These are phyloP conservation scores for Agrotis exclamationis DNA, from an alignment of 2,888 invertebrate species.

Conservation along the genomic window DNA sequence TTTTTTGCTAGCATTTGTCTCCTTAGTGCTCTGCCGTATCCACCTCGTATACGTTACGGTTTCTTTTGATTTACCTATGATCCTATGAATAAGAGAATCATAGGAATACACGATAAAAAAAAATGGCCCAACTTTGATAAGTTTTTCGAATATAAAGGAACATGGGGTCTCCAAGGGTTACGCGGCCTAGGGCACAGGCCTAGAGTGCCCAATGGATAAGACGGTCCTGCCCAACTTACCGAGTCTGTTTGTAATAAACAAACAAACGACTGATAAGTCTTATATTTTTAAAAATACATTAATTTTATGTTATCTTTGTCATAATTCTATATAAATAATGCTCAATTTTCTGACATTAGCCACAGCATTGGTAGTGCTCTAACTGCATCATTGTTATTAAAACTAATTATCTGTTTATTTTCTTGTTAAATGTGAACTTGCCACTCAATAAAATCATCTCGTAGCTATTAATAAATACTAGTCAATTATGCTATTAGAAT, in stretches of 20 bases:
- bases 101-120: too few relatives aligned
- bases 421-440: constrained; percentile 16
- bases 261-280: not conserved
- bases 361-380: constrained; percentile 15
- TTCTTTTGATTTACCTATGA: too few relatives aligned
- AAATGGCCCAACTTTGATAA: too few relatives aligned
- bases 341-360: constrained; percentile 33
- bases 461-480: not conserved
- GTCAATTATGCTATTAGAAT: constrained; percentile 3
- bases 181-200: too few relatives aligned
- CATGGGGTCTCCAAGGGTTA: too few relatives aligned
- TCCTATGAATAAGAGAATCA: too few relatives aligned
- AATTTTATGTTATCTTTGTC: constrained; percentile 6
- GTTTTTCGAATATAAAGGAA: too few relatives aligned
- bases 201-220: too few relatives aligned
- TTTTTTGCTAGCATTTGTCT: too few relatives aligned
- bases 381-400: constrained; percentile 21
- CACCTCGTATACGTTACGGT: too few relatives aligned
- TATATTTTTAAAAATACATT: not conserved
- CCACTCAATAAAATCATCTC: constrained; percentile 5
- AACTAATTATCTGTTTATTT: constrained; percentile 37
- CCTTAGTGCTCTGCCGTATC: too few relatives aligned
- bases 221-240: too few relatives aligned
- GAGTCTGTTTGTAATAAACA: not conserved
- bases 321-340: constrained; percentile 20